These are phyloP conservation scores for Archips crataeganus DNA, from an alignment of 2,888 invertebrate species.

Conservation along the genomic window DNA sequence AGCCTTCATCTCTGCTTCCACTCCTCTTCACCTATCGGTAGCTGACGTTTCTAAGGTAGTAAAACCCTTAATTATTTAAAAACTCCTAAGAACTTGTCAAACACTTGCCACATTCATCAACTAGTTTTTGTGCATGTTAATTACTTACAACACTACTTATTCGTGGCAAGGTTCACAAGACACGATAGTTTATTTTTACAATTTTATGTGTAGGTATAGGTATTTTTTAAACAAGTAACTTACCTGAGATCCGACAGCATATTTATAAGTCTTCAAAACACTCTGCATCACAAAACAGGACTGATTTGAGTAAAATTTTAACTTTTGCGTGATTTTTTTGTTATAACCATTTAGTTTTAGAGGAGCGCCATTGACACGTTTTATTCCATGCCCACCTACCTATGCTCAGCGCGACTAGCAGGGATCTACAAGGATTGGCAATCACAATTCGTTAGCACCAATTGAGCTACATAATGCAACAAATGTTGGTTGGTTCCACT, in stretches of 20 bases:
- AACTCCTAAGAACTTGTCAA: no score
- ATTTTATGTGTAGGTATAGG: no score
- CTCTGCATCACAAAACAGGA: neutral
- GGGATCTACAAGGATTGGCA: constrained; percentile 59
- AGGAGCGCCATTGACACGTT: constrained; percentile 3
- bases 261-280: neutral
- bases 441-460: constrained; percentile 53
- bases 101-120: neutral
- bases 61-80: no score
- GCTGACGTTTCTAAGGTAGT: no score
- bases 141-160: neutral
- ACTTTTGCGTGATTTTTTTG: neutral
- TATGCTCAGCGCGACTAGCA: constrained; percentile 51
- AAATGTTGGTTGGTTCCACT: constrained; percentile 21
- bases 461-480: constrained; percentile 45
- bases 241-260: constrained; percentile 40
- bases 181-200: no score
- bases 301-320: neutral
- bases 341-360: neutral
- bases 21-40: no score
- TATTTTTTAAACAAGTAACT: constrained; percentile 2
- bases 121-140: neutral
- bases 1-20: no score
- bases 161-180: neutral
- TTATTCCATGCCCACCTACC: constrained; percentile 32